Percentiles rank a stretch among this genome's conserved stretches.
These are phyloP conservation scores for Papilio machaon DNA, from an alignment of 1,140 invertebrate genomes.

Conservation along the genomic window DNA sequence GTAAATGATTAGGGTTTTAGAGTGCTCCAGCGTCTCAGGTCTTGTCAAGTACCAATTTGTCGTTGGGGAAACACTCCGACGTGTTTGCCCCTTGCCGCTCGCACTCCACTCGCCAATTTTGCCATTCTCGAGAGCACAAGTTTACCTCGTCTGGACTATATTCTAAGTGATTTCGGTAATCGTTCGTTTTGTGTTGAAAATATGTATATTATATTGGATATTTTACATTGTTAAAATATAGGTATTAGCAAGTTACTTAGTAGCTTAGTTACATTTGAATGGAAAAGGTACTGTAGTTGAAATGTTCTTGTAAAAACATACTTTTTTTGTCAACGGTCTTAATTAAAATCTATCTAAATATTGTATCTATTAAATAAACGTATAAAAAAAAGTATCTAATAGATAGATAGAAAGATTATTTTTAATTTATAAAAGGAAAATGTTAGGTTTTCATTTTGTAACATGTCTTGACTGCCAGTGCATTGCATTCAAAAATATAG, in stretches of 20 bases:
- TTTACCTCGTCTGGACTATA: constrained; percentile 40
- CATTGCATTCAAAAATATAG: no score
- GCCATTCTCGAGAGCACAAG: constrained; percentile 54
- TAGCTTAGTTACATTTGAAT: no score
- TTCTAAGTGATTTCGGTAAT: constrained; percentile 31
- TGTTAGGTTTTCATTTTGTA: no score
- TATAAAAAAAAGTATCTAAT: no score
- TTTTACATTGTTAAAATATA: not conserved
- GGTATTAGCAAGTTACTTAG: not conserved
- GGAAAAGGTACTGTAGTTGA: no score
- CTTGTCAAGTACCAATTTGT: constrained; percentile 60
- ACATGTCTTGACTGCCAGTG: no score
- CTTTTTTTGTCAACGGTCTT: no score
- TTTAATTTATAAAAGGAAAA: no score
- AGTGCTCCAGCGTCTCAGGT: constrained; percentile 19
- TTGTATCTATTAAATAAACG: no score
- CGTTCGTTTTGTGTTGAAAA: not conserved
- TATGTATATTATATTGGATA: not conserved
- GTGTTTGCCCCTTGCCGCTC: constrained; percentile 56
- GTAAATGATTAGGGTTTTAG: constrained; percentile 23
- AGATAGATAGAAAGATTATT: no score
- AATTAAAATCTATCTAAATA: no score
- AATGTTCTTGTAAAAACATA: no score
- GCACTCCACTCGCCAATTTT: constrained; percentile 58
- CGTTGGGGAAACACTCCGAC: constrained; percentile 56